Conservation (phyloP, 2,113 vertebrate genomes). For the Sus scrofa region DNA sequence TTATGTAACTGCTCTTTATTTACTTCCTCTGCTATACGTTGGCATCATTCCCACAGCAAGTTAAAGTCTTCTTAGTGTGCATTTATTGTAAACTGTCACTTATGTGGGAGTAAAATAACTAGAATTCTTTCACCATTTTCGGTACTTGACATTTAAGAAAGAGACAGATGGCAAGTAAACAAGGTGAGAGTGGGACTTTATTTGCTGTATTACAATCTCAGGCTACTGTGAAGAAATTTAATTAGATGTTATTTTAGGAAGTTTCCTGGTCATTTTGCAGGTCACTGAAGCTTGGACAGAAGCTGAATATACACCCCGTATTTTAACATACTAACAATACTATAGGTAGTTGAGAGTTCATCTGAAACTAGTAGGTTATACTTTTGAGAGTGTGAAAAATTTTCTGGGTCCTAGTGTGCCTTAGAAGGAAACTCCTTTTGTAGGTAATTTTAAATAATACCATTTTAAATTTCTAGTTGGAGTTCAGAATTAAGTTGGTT, state of each 20-base stretch:
- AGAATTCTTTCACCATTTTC: constrained; percentile 60
- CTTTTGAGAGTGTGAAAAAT: constrained; percentile 42
- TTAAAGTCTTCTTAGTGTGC: background rate
- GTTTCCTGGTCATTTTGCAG: constrained; percentile 46
- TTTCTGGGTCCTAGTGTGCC: background rate
- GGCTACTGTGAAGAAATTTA: constrained; percentile 62
- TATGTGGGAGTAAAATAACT: constrained; percentile 57
- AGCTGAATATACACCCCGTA: background rate
- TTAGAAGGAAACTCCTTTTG: constrained; percentile 21
- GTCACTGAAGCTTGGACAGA: constrained; percentile 15
- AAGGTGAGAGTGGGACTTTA: constrained; percentile 11
- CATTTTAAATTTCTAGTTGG: constrained; percentile 35
- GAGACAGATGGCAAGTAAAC: constrained; percentile 60
- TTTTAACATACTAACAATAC: constrained; percentile 56
- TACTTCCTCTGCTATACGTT: background rate
- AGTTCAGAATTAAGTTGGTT: background rate
- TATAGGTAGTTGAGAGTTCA: constrained; percentile 23
- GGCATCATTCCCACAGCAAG: background rate
- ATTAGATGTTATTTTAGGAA: constrained; percentile 71
- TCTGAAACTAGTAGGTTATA: background rate
- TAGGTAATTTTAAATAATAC: constrained; percentile 15
- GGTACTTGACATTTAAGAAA: constrained; percentile 58
- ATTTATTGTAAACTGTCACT: constrained; percentile 53
- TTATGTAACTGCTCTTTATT: constrained; percentile 16
- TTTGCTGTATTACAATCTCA: constrained; percentile 59